A percentile compares a stretch with the other conserved stretches of the same genome.
Evolutionary conservation across 2,113 vertebrate genomes (phyloP).

Genomic region (Sinosuthora webbiana): DNA sequence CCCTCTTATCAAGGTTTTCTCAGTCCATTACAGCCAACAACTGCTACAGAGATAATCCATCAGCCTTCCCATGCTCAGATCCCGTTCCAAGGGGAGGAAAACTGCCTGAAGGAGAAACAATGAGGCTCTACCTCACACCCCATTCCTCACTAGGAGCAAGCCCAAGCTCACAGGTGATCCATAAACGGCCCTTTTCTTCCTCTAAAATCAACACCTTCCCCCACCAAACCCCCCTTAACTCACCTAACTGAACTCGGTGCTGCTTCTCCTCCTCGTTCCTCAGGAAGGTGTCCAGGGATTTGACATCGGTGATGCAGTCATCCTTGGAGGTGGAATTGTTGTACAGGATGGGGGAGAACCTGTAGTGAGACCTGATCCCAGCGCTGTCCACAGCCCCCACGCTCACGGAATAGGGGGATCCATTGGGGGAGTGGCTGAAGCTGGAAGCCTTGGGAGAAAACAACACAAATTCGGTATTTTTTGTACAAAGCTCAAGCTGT

Average conservation of each 20-base stretch:
- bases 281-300: constrained; percentile 83
- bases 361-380: constrained; percentile 84
- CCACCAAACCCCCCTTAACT: rapidly evolving
- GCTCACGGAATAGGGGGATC: constrained; percentile 77
- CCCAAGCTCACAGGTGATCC: background rate
- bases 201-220: background rate
- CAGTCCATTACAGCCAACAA: background rate
- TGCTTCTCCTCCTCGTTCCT: constrained; percentile 88
- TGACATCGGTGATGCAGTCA: constrained; percentile 89
- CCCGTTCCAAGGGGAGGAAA: background rate
- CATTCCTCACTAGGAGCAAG: background rate
- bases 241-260: constrained; percentile 88
- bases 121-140: rapidly evolving
- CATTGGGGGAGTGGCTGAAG: constrained; percentile 78
- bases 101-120: background rate
- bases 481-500: rapidly evolving
- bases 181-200: rapidly evolving
- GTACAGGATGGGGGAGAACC: constrained; percentile 85
- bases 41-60: rapidly evolving
- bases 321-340: constrained; percentile 87
- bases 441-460: constrained; percentile 73
- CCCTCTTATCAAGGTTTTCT: background rate
- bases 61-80: background rate
- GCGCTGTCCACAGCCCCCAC: constrained; percentile 80
- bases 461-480: rapidly evolving